A percentile compares a stretch with the other conserved stretches of the same genome.
Evolutionary conservation across 2,888 invertebrate species (phyloP).

Genomic region (Anthoptus insignis): DNA sequence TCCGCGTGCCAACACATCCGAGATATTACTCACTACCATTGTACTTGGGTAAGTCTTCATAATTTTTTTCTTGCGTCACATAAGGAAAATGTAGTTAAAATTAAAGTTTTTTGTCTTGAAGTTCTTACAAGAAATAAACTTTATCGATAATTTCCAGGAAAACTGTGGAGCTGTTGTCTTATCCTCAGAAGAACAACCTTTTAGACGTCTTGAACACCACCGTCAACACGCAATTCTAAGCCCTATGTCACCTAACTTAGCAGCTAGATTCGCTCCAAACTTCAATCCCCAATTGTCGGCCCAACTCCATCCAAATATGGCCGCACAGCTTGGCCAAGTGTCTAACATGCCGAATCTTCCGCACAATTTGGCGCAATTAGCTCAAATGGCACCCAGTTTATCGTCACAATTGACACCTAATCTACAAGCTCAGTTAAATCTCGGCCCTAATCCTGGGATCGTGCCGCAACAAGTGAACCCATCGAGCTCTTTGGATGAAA

Average conservation of each 20-base stretch:
- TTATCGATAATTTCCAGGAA: conserved; percentile 82
- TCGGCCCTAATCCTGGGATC: conserved; percentile 71
- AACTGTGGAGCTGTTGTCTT: conserved; percentile 93
- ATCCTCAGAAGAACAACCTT: conserved; percentile 92
- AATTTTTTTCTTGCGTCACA: background rate
- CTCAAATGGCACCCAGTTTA: conserved; percentile 80
- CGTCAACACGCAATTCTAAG: conserved; percentile 93
- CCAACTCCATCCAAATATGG: conserved; percentile 82
- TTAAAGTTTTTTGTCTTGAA: no score
- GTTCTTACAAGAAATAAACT: background rate
- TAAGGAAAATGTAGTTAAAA: background rate
- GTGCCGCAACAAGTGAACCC: conserved; percentile 77
- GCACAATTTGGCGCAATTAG: conserved; percentile 78
- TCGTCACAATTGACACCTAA: conserved; percentile 77
- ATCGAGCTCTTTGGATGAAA: conserved; percentile 94
- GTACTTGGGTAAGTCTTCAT: conserved; percentile 91
- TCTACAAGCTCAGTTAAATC: conserved; percentile 75
- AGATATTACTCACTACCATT: conserved; percentile 95
- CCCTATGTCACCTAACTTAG: conserved; percentile 87
- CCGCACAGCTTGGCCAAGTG: conserved; percentile 81
- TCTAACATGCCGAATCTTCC: conserved; percentile 72
- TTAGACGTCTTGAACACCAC: conserved; percentile 94
- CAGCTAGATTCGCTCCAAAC: conserved; percentile 86
- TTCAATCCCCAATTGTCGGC: conserved; percentile 82
- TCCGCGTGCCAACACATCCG: conserved; percentile 91